Evolutionary conservation across 2,113 vertebrate genomes (phyloP).

Genomic region (Halichoeres trimaculatus): DNA sequence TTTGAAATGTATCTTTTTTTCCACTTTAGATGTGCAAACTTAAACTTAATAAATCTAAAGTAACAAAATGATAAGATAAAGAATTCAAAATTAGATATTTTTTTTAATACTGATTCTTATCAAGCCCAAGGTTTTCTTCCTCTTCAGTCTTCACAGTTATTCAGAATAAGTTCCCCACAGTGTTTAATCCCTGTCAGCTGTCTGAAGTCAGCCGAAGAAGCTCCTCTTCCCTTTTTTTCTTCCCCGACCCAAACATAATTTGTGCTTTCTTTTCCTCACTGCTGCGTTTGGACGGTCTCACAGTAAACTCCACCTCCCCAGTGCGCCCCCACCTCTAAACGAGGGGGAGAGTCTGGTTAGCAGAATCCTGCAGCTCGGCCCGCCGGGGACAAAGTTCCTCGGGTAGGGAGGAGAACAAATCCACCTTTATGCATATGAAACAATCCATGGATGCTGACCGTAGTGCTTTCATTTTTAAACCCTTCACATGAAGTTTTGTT

Average conservation of each 20-base stretch:
- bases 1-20: no score
- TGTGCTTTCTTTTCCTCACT: constrained; percentile 93
- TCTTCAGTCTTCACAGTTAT: no score
- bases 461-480: constrained; percentile 60
- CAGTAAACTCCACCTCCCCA: constrained; percentile 99
- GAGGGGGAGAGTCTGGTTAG: constrained; percentile 99
- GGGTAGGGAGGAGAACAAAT: constrained; percentile 89
- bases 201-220: background rate
- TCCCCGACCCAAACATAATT: constrained; percentile 65
- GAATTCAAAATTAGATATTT: no score
- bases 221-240: constrained; percentile 25
- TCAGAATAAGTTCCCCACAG: no score
- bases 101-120: no score
- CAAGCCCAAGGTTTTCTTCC: no score
- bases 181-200: background rate
- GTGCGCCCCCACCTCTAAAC: constrained; percentile 98
- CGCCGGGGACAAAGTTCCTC: constrained; percentile 99
- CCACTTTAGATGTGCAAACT: no score
- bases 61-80: no score
- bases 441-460: constrained; percentile 92
- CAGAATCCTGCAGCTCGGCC: constrained; percentile 99
- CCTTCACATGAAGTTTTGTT: constrained; percentile 81
- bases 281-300: constrained; percentile 94
- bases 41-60: no score
- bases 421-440: constrained; percentile 85